Base-by-base conservation (phyloP, 2,888 invertebrate genomes). In the Gastracanthus pulcherrimus region DNA sequence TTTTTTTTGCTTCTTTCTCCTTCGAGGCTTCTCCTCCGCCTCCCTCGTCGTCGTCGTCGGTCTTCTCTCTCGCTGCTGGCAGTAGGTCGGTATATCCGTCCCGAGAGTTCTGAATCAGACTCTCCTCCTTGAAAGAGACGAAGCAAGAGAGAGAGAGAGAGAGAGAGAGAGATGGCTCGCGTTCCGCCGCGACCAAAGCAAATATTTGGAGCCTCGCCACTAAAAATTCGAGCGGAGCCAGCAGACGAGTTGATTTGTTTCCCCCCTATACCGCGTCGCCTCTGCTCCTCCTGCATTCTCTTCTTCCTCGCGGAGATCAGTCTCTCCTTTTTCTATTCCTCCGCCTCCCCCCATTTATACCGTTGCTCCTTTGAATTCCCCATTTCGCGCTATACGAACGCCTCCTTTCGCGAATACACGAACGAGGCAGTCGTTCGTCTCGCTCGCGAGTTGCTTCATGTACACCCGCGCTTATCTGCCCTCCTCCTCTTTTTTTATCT, bases 171-270 rank as follows among this genome's bases (percentile, higher is more conserved):
- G 48, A 74, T 74, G 45, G 62, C 62, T 74, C 80, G 84, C 83
- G 80, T 85, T 83, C 83, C 86, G 86, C 84, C 87, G n/a, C n/a
- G 88, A 86, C 86, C 87, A 87, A 87, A 89, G 89, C 89, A 90
- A 91, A 90, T 90, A 91, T 91, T 91, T 91, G 91, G 91, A 91
- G 88, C 87, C 87, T 86, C 88, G 91, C 91, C 91, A 91, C 89
- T 91, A 90, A 91, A 91, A 90, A 91, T 89, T 91, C 88, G 87
- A 88, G 87, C 89, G 87, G 41, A 58, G 58, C 38, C 19, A 90
- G 88, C 89, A 85, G 88, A 88, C 88, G 86, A 89, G 88, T 90
- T 90, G 91, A 91, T 91, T 91, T 91, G 91, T 90, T 91, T 89
- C 88, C 89, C 87, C 87, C 86, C 85, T 85, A 86, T 85, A 3